phyloP scores from a whole-genome alignment of 2,797 vertebrate genomes.

The Gallinago solitaria region DNA sequence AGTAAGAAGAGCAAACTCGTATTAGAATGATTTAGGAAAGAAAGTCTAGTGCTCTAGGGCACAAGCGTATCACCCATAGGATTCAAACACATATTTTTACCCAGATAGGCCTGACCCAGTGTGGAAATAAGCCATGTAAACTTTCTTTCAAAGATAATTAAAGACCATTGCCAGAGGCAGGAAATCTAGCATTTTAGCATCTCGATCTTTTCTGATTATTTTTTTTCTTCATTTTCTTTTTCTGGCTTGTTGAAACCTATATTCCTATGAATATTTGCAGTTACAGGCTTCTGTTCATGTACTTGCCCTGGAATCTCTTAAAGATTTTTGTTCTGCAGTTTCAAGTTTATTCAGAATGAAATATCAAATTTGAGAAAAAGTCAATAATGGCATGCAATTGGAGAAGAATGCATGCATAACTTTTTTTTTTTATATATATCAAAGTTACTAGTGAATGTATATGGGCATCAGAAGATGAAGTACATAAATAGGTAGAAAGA shows the following conservation, averaged over 20 bases:
- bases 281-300: not conserved
- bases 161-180: not conserved
- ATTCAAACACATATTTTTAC: constrained; percentile 10
- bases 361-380: not conserved
- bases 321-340: not conserved
- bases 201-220: not conserved
- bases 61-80: not conserved
- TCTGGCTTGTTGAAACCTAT: not conserved
- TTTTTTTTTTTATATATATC: not conserved
- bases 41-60: not conserved
- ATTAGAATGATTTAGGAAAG: not conserved
- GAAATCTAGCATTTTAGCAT: not conserved
- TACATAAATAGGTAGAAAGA: not conserved
- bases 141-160: not conserved
- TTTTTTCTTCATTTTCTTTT: not conserved
- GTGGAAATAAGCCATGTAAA: not conserved
- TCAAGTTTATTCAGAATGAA: not conserved
- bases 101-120: not conserved
- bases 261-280: not conserved
- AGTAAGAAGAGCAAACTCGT: not conserved
- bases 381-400: not conserved
- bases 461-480: not conserved
- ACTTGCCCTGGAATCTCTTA: not conserved
- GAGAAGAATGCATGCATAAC: not conserved
- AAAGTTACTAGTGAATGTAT: not conserved